Percentiles rank a stretch among this genome's conserved stretches.
Evolutionary conservation across 2,113 vertebrate species (phyloP).

Genomic region (Crypturellus undulatus): DNA sequence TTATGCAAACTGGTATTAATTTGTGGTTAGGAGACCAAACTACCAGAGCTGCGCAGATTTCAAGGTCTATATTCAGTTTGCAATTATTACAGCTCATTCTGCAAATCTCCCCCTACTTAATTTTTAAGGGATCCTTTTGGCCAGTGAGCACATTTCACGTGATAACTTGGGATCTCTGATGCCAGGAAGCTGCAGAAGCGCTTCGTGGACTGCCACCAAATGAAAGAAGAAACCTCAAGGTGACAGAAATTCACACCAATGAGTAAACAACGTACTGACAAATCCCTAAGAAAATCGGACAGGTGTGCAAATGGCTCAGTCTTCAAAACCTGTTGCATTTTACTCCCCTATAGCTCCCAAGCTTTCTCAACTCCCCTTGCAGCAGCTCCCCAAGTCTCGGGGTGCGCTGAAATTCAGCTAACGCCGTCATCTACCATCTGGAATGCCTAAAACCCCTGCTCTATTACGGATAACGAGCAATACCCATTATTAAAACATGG

Average conservation of each 20-base stretch:
- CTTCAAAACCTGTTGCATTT: background rate
- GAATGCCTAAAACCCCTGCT: conserved; percentile 16
- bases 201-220: background rate
- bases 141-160: background rate
- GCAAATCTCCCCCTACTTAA: background rate
- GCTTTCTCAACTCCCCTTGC: background rate
- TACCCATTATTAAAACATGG: background rate
- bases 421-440: conserved; percentile 2
- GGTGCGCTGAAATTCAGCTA: conserved; percentile 2
- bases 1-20: background rate
- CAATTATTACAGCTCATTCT: background rate
- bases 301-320: background rate
- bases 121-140: background rate
- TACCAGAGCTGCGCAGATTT: background rate
- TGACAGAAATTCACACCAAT: background rate
- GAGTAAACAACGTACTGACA: background rate
- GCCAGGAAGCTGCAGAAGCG: background rate
- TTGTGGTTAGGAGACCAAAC: background rate
- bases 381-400: background rate
- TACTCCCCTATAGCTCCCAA: background rate
- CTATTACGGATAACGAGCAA: conserved; percentile 17
- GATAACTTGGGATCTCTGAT: background rate
- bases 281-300: background rate
- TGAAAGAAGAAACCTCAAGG: background rate
- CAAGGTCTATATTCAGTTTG: background rate